These are phyloP conservation scores for Leptoclinus maculatus DNA, from an alignment of 2,797 vertebrate species.

Conservation along the genomic window DNA sequence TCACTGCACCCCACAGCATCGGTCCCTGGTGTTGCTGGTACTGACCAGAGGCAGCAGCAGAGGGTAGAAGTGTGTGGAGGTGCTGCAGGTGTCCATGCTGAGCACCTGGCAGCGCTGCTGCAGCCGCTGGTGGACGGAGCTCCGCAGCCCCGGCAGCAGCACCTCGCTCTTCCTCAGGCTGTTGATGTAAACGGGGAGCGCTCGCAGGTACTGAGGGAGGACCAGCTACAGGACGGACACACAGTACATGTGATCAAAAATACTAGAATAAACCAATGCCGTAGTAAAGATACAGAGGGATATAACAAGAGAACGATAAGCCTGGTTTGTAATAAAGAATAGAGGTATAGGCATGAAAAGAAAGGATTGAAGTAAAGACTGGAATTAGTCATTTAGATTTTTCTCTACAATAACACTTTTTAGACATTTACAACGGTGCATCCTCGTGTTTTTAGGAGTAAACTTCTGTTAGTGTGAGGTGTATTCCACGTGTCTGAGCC, in stretches of 20 bases:
- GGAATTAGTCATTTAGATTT: rapidly evolving
- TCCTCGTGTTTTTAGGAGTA: too few relatives aligned
- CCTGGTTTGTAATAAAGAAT: too few relatives aligned
- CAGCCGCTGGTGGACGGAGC: constrained; percentile 83
- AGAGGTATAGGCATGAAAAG: too few relatives aligned
- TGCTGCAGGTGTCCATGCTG: constrained; percentile 78
- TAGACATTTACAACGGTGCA: not conserved
- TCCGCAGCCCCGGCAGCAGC: constrained; percentile 82
- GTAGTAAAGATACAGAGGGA: too few relatives aligned
- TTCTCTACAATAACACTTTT: not conserved
- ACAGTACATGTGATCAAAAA: too few relatives aligned
- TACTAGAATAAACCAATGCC: too few relatives aligned
- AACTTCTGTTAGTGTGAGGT: not conserved
- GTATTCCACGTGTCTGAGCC: not conserved
- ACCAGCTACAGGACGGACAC: constrained; percentile 75
- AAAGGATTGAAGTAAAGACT: not conserved
- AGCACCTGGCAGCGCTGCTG: constrained; percentile 81
- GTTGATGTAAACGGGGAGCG: constrained; percentile 85
- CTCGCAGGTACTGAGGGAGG: constrained; percentile 83
- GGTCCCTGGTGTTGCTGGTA: not conserved
- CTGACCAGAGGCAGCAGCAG: constrained; percentile 81
- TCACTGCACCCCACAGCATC: not conserved
- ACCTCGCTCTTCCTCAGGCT: constrained; percentile 87
- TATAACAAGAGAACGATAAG: too few relatives aligned
- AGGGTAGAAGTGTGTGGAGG: constrained; percentile 83